phyloP scores from a whole-genome alignment of 30 jellyfish, hydroid and myxozoan species.

The Pseudorhiza aurosa region DNA sequence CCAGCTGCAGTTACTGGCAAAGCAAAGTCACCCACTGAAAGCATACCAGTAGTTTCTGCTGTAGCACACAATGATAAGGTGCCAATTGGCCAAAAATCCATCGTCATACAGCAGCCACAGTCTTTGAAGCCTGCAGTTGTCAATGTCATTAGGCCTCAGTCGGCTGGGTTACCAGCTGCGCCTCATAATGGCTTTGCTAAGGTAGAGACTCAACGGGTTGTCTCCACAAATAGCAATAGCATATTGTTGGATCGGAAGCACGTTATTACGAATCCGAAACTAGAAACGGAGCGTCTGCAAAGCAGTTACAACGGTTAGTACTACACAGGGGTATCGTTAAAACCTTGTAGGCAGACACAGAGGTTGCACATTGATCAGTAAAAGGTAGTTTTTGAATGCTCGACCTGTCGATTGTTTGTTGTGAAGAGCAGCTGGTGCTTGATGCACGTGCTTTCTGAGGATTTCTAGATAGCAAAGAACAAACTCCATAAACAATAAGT shows the following conservation, averaged over 20 bases:
- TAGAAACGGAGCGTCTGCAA: slow-evolving; percentile 61
- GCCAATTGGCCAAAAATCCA: slow-evolving; percentile 34
- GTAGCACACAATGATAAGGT: slow-evolving; percentile 23
- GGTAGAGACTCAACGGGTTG: slow-evolving; percentile 26
- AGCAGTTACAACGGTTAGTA: slow-evolving; percentile 53
- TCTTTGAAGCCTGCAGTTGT: slow-evolving; percentile 5
- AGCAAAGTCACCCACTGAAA: slow-evolving; percentile 50
- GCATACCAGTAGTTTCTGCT: slow-evolving; percentile 3
- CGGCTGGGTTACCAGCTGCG: slow-evolving; percentile 28
- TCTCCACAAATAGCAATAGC: background rate
- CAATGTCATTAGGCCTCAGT: slow-evolving; percentile 77
- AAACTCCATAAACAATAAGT: too few species aligned
- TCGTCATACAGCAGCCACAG: slow-evolving; percentile 35
- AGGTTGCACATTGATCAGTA: too few species aligned
- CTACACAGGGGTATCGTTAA: too few species aligned
- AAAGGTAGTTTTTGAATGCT: too few species aligned
- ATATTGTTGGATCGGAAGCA: slow-evolving; percentile 45
- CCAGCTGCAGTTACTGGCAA: slow-evolving; percentile 36
- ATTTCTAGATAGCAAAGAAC: too few species aligned
- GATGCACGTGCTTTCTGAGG: too few species aligned
- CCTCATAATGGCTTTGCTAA: slow-evolving; percentile 59
- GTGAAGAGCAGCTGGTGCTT: too few species aligned
- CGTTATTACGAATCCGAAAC: slow-evolving; percentile 47
- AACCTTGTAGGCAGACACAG: too few species aligned
- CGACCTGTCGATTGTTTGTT: too few species aligned